Evolutionary conservation across 2,797 vertebrate species (phyloP).

Genomic region (Brachymystax lenok): DNA sequence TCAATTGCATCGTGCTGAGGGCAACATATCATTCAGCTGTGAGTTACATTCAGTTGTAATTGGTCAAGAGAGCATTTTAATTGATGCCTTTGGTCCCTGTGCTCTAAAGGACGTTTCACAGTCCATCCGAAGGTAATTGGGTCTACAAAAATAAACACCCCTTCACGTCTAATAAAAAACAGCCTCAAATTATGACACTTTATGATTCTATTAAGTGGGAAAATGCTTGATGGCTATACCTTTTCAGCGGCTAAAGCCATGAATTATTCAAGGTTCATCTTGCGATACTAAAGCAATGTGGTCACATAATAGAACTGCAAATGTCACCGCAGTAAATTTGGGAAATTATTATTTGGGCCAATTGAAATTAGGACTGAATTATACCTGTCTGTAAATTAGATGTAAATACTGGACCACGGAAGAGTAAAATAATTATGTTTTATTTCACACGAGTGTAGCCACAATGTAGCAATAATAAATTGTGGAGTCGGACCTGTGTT

Average conservation of each 20-base stretch:
- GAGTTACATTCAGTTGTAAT: conserved; percentile 34
- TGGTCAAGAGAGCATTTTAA: conserved; percentile 40
- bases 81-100: conserved; percentile 17
- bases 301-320: conserved; percentile 64
- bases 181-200: conserved; percentile 63
- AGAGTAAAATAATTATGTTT: background rate
- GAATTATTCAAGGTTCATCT: conserved; percentile 65
- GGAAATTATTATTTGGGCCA: conserved; percentile 59
- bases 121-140: conserved; percentile 51
- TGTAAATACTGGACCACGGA: conserved; percentile 33
- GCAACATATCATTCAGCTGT: conserved; percentile 26
- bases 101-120: conserved; percentile 51
- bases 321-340: conserved; percentile 62
- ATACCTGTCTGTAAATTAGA: conserved; percentile 54
- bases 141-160: conserved; percentile 53
- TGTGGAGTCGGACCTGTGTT: conserved; percentile 45
- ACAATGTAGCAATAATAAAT: conserved; percentile 63
- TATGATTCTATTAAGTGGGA: conserved; percentile 59
- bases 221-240: conserved; percentile 53
- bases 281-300: conserved; percentile 55
- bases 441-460: conserved; percentile 12
- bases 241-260: conserved; percentile 53
- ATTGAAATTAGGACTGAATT: conserved; percentile 58
- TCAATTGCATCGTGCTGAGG: background rate
- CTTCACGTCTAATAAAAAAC: conserved; percentile 57